Evolutionary conservation across 1,140 invertebrate species (phyloP), one percentile per base, ranked within the genome.

Genomic region (Lordiphosa stackelbergi): DNA sequence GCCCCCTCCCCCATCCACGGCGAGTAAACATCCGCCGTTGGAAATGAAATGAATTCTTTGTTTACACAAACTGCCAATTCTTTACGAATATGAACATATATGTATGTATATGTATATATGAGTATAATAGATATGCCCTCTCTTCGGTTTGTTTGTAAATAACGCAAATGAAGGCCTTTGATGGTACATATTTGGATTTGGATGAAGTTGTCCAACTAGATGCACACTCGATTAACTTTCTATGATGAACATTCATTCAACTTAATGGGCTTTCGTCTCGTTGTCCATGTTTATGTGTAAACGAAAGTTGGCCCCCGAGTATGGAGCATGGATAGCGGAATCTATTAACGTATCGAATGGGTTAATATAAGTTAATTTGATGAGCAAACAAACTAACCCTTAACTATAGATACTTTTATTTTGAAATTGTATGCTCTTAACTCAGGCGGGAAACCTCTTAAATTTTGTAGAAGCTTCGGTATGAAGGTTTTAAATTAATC

Each of bases 31-130:
- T 81, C 69, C 54, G 71, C 42, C 36, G 75, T 48, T 63, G 52
- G 49, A 58, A 41, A 62, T 75, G 40, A 79, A 81, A 74, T 61
- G 74, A 81, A 71, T 75, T 58, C 75, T 69, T 79, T 79, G 75
- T 79, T 79, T 81, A 79, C 52, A 48, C 40, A 43, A 54, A 42
- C 38, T 13, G 28, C 12, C 31, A 37, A 40, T 45, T 62, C 36
- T 38, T 53, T 45, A 46, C 45, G 37, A 53, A 54, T 65, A 46
- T 59, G 35, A 35, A 46, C 51, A 59, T 54, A 63, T 53, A 54
- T 41, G 55, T 38, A 60, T 53, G 38, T 41, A 58, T 38, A 60
- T 53, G 37, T 16, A 51, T 43, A 42, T 64, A 40, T 34, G 57
- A 40, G 52, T 43, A 10, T 36, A 47, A 35, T 52, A 37, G 49